Evolutionary conservation across 2,797 vertebrate species (phyloP).

Genomic region (Scomberomorus guttatus): DNA sequence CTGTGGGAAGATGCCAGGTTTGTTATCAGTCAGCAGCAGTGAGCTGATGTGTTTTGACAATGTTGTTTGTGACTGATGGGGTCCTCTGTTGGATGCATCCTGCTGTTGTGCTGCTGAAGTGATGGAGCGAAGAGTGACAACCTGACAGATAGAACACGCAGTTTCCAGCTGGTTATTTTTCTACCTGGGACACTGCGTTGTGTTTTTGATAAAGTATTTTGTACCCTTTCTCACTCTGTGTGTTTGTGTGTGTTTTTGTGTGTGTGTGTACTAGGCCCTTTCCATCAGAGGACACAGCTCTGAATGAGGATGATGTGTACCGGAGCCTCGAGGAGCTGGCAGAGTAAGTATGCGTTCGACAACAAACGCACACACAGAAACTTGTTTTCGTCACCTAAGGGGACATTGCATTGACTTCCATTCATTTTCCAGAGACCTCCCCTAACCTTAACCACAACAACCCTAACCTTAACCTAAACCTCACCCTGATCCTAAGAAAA

Average conservation of each 20-base stretch:
- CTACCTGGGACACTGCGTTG: slow-evolving; percentile 45
- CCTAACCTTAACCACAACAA: not conserved
- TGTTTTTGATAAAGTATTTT: slow-evolving; percentile 45
- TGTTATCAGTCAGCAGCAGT: slow-evolving; percentile 57
- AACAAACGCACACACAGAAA: slow-evolving; percentile 29
- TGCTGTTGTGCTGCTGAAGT: slow-evolving; percentile 43
- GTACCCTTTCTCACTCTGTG: slow-evolving; percentile 41
- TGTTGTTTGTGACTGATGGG: slow-evolving; percentile 71
- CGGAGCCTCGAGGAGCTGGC: slow-evolving; percentile 98
- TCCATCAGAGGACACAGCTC: slow-evolving; percentile 95
- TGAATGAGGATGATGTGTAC: slow-evolving; percentile 97
- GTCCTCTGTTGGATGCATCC: slow-evolving; percentile 52
- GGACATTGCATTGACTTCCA: not conserved
- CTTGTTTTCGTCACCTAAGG: slow-evolving; percentile 16
- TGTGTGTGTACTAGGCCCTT: slow-evolving; percentile 88
- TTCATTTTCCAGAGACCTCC: slow-evolving; percentile 1
- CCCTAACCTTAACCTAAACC: too few relatives aligned
- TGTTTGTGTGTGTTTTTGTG: slow-evolving; percentile 39
- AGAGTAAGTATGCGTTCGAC: slow-evolving; percentile 88
- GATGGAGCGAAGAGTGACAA: slow-evolving; percentile 67
- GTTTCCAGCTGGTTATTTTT: slow-evolving; percentile 52
- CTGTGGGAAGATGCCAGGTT: slow-evolving; percentile 17
- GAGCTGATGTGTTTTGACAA: slow-evolving; percentile 71
- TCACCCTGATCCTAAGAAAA: not conserved
- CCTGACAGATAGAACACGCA: slow-evolving; percentile 53